phyloP scores from a whole-genome alignment of 2,888 invertebrate genomes.

The Carterocephalus palaemon region DNA sequence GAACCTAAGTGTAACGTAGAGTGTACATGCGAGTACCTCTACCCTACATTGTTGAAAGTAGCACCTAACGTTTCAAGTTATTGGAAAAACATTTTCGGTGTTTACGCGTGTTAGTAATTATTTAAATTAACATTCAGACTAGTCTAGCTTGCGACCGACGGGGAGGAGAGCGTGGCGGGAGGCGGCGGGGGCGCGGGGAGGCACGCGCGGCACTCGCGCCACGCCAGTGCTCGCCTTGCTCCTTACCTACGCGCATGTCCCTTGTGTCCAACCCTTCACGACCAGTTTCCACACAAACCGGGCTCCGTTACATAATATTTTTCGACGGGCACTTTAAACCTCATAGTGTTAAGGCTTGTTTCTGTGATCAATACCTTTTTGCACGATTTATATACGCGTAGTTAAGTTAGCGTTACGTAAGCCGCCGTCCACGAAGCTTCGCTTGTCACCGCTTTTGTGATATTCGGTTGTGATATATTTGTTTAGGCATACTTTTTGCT shows the following conservation, averaged over 20 bases:
- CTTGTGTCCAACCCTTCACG: conserved; percentile 48
- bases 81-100: not conserved
- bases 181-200: conserved; percentile 31
- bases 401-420: conserved; percentile 73
- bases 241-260: conserved; percentile 69
- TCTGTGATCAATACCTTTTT: conserved; percentile 75
- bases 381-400: conserved; percentile 73
- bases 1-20: too few relatives aligned
- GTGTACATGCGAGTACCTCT: too few relatives aligned
- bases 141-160: conserved; percentile 27
- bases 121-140: conserved; percentile 13
- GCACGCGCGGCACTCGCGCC: conserved; percentile 41
- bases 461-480: conserved; percentile 77
- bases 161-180: conserved; percentile 34
- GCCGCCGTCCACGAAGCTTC: conserved; percentile 77
- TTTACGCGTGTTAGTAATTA: not conserved
- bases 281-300: conserved; percentile 56
- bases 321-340: conserved; percentile 52
- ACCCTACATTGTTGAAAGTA: not conserved
- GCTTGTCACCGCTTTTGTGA: conserved; percentile 77
- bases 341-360: conserved; percentile 73
- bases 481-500: conserved; percentile 73
- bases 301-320: conserved; percentile 71
- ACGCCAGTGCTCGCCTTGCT: conserved; percentile 72
- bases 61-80: not conserved